These are phyloP conservation scores for Homalodisca vitripennis DNA, from an alignment of 1,140 invertebrate genomes.

Conservation along the genomic window DNA sequence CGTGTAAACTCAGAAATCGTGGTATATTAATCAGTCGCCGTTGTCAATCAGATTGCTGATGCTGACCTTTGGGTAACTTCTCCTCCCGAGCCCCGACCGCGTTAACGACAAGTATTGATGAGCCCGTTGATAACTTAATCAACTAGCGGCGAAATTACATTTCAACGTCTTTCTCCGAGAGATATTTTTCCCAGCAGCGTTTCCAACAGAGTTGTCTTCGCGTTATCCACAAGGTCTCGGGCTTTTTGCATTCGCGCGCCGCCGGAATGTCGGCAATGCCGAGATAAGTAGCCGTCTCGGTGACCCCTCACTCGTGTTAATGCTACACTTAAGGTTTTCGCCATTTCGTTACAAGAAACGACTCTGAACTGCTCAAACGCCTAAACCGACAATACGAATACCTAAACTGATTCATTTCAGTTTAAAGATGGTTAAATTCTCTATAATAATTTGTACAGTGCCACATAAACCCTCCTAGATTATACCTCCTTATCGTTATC, in stretches of 20 bases:
- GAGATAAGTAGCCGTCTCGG: neutral
- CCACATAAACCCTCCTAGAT: too few species aligned
- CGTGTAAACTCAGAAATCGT: constrained; percentile 11
- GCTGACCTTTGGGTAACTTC: neutral
- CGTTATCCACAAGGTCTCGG: neutral
- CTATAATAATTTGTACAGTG: too few species aligned
- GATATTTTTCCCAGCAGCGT: neutral
- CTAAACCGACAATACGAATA: too few species aligned
- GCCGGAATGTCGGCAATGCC: constrained; percentile 4
- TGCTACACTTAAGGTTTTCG: too few species aligned
- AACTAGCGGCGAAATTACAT: constrained; percentile 11
- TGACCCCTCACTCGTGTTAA: too few species aligned
- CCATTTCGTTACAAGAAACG: too few species aligned
- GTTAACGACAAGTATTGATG: constrained; percentile 15
- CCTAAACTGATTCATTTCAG: too few species aligned
- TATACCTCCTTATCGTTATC: too few species aligned
- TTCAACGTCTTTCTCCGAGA: neutral
- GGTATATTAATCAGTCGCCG: constrained; percentile 13
- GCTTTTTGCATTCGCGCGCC: constrained; percentile 24
- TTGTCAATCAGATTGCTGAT: neutral
- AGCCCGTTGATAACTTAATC: constrained; percentile 20
- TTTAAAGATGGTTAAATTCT: too few species aligned
- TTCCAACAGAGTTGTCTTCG: constrained; percentile 3
- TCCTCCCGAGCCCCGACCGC: neutral
- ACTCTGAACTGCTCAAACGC: too few species aligned